Evolutionary conservation across 2,888 invertebrate genomes (phyloP).

Genomic region (Micoletzkya japonica): DNA sequence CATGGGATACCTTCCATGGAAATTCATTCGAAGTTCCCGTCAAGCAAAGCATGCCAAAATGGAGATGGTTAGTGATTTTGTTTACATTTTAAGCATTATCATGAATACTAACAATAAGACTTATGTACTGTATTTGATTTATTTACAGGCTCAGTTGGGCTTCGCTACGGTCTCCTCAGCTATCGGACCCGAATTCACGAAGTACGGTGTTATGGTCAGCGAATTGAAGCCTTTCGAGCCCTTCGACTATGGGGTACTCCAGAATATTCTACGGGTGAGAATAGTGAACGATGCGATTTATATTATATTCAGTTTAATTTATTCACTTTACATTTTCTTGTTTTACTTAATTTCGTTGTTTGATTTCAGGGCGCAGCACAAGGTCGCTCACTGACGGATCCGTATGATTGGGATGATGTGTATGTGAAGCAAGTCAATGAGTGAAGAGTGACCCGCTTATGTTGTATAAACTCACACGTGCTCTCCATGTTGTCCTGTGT

Average conservation of each 20-base stretch:
- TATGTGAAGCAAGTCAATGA: too few species aligned
- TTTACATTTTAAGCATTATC: background rate
- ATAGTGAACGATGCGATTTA: background rate
- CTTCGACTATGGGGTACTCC: slow-evolving; percentile 18
- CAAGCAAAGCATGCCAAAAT: slow-evolving; percentile 17
- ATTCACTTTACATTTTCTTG: background rate
- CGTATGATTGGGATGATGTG: slow-evolving; percentile 28
- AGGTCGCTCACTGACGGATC: slow-evolving; percentile 16
- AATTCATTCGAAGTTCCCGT: slow-evolving; percentile 12
- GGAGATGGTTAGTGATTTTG: background rate
- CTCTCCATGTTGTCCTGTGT: too few species aligned
- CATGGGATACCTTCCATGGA: slow-evolving; percentile 19
- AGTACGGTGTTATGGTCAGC: background rate
- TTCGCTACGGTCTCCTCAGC: background rate
- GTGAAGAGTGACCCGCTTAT: too few species aligned
- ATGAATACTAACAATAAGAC: background rate
- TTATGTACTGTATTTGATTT: background rate
- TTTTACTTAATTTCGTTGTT: background rate
- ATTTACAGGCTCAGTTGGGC: slow-evolving; percentile 3
- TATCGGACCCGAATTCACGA: slow-evolving; percentile 1
- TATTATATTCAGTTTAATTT: background rate
- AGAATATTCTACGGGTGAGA: slow-evolving; percentile 11
- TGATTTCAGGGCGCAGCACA: slow-evolving; percentile 11
- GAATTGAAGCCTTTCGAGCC: background rate
- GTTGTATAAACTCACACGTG: too few species aligned